Percentiles rank a stretch among this genome's conserved stretches.
phyloP scores from a whole-genome alignment of 2,888 invertebrate species.

The Minunthozetes semirufus region DNA sequence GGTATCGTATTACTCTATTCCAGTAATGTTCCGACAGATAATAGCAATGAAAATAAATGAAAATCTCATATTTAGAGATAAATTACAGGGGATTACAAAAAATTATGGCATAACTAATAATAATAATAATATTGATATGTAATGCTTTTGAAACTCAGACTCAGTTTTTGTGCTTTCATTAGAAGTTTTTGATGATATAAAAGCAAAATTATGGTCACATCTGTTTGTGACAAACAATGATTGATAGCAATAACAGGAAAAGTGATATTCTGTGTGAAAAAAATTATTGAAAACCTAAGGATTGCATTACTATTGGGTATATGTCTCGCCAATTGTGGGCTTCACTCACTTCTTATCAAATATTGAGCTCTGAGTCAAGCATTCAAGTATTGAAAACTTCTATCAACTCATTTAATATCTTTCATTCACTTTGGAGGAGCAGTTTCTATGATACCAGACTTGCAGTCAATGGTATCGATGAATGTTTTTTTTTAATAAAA shows the following conservation, averaged over 20 bases:
- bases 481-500: too few species aligned
- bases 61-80: constrained; percentile 23
- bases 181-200: constrained; percentile 5
- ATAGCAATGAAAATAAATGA: not conserved
- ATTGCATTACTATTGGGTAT: not conserved
- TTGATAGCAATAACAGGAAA: constrained; percentile 26
- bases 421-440: not conserved
- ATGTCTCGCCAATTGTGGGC: not conserved
- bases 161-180: not conserved
- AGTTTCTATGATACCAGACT: too few species aligned
- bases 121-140: not conserved
- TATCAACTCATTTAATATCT: not conserved
- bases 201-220: constrained; percentile 4
- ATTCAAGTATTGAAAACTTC: constrained; percentile 9
- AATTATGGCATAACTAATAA: not conserved
- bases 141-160: not conserved
- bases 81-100: constrained; percentile 24
- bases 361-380: not conserved
- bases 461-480: too few species aligned
- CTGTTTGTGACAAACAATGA: constrained; percentile 24
- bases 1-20: not conserved
- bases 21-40: not conserved
- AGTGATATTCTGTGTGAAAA: constrained; percentile 23
- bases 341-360: not conserved
- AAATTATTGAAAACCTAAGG: constrained; percentile 23